Base-by-base conservation (phyloP, 2,797 vertebrate species). In the Anguilla megastoma region DNA sequence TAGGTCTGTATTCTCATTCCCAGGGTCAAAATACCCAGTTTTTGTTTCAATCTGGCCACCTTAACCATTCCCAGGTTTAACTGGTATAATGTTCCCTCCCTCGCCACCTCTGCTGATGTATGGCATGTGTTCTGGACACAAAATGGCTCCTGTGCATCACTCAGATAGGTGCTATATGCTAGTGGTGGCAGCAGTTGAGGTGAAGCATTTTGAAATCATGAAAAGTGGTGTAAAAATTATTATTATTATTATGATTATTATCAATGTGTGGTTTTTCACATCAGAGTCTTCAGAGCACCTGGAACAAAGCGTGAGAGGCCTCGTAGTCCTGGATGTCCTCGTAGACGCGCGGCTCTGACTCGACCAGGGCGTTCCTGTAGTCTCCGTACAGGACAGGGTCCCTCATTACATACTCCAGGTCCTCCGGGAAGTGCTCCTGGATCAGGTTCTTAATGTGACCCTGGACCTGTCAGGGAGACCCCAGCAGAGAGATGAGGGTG, bases 351-450 rank as follows among this genome's bases (percentile, higher is more conserved):
- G 94, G 93, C 74, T 98, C 98, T 69, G 91, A 95, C 3, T 98
- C 97, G 0, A 92, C 95, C 88, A 99, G 95, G 0, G 97, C 97
- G 48, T 89, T 96, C 88, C 96, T 97, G 93, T 98, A 99, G 95
- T 99, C 99, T 89, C 98, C 99, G 91, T 98, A 99, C 41, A 99
- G 95, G 90, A 99, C 92, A 0, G 99, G 99, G 89, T 99, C 97
- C 90, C 95, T 97, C 96, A 97, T 96, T 56, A 95, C 94, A 0
- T 91, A 84, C 83, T 98, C 97, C 69, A 95, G n/a, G 0, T 97
- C 95, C 3, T 96, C 93, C 0, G 16, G 45, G 48, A 99, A 99
- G 93, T 98, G 94, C 7, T 97, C 94, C 50, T 93, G 94, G 56
- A 97, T 94, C 90, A 99, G 91, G 3, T 52, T 89, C 84, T 91